Base-by-base conservation (phyloP, 37 sponge, comb jelly and placozoan species). In the Beroe forskalii region DNA sequence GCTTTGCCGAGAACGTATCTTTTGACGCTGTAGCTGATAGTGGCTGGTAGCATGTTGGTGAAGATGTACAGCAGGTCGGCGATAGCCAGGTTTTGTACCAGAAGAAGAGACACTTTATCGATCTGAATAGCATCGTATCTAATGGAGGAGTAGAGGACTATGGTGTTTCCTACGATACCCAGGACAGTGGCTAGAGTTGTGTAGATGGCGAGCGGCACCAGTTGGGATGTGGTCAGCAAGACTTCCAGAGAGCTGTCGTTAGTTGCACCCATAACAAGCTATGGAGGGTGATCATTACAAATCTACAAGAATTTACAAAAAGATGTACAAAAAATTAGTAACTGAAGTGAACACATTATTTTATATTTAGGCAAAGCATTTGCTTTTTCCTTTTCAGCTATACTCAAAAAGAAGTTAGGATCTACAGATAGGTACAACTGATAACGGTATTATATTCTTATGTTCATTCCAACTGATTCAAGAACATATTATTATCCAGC, bases 111-210 rank as follows among this genome's bases (percentile, higher is more conserved):
- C 42, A 80, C 86, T 43, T 80, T 44, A 30, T 80, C 86, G 1
- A 80, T 32, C 48, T 80, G 86, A 6, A 80, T 44, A 43, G 86
- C 86, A 38, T 80, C 40, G 55, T 80, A 80, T 12, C 86, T 43
- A 27, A 80, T 80, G 31, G 86, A 80, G 86, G 86, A 80, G 55
- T 80, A 80, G 86, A 80, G n/a, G n/a, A 80, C 86, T 4, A 80
- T 32, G 40, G 30, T 27, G 55, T 80, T 80, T 33, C 86, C 86
- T 42, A 80, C 9, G 86, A 44, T 24, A 23, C 86, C 86, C 4
- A 80, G 55, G 1, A n/a, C 0, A 1, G 55, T 44, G 86, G 40
- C 55, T 3, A 80, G 30, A 6, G 35, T 22, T 23, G 44, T 80
- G 86, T 80, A 80, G 27, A 38, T 44, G 14, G 55, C 55, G 3